Conservation (phyloP, 92 coral and sea anemone genomes). For the Muricea muricata region DNA sequence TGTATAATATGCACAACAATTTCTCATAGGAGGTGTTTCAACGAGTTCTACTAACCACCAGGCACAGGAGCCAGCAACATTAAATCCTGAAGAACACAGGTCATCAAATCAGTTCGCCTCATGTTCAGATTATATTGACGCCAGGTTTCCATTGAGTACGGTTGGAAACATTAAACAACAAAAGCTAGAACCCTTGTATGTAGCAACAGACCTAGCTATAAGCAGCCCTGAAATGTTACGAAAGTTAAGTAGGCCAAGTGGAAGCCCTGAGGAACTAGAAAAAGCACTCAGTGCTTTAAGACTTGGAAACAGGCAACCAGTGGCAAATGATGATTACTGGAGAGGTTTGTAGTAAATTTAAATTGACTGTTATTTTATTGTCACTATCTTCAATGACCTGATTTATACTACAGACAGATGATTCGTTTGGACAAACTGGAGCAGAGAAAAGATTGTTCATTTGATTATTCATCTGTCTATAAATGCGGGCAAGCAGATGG, state of each 20-base stretch:
- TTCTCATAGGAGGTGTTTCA: background rate
- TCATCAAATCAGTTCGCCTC: background rate
- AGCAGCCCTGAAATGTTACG: background rate
- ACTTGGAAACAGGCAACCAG: background rate
- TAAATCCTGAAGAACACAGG: background rate
- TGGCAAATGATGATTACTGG: slow-evolving; percentile 20
- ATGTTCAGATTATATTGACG: background rate
- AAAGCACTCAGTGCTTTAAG: background rate
- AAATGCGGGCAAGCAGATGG: no score
- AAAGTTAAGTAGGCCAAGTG: background rate
- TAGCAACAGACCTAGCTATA: background rate
- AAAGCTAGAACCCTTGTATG: background rate
- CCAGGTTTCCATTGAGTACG: background rate
- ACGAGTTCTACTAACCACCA: background rate
- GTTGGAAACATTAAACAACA: background rate
- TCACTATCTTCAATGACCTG: no score
- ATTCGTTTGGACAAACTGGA: no score
- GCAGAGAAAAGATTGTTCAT: no score
- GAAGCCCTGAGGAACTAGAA: background rate
- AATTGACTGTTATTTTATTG: no score
- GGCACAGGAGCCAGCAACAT: background rate
- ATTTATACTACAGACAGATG: no score
- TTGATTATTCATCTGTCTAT: no score
- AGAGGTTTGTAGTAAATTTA: background rate
- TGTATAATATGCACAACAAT: background rate